Percentiles rank a stretch among this genome's conserved stretches.
Conservation (phyloP, 2,888 invertebrate species). For the Dasypogon diadema region DNA sequence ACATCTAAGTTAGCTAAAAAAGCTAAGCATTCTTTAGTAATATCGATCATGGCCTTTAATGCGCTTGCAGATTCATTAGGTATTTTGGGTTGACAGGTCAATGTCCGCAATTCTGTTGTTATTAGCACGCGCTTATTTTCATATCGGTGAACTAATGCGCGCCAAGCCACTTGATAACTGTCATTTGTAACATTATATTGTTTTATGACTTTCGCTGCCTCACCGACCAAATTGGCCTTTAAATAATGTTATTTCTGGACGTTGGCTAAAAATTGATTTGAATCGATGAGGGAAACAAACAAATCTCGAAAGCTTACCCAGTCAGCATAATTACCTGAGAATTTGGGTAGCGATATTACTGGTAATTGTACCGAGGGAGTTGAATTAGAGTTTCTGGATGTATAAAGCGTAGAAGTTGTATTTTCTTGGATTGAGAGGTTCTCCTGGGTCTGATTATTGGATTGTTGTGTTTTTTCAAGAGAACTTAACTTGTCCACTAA, state of each 20-base stretch:
- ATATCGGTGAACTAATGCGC: neutral
- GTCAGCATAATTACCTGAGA: too few species aligned
- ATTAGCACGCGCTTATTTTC: neutral
- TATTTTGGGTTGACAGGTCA: neutral
- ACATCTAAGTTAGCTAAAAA: neutral
- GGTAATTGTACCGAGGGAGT: too few species aligned
- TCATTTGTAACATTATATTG: neutral
- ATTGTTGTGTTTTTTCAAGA: neutral
- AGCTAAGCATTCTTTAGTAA: neutral
- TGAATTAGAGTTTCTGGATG: too few species aligned
- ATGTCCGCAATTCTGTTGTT: neutral
- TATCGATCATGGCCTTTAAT: neutral
- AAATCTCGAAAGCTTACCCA: too few species aligned
- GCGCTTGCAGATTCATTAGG: neutral
- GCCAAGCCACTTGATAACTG: neutral
- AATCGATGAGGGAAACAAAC: neutral
- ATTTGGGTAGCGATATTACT: too few species aligned
- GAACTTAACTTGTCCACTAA: neutral
- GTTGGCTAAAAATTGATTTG: neutral
- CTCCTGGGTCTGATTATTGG: too few species aligned
- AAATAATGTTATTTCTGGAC: neutral
- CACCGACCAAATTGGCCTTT: too few species aligned
- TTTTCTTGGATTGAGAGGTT: too few species aligned
- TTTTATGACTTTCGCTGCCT: too few species aligned
- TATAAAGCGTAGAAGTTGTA: too few species aligned